Evolutionary conservation across 2,888 invertebrate genomes (phyloP).

Genomic region (Diaphora mendica): DNA sequence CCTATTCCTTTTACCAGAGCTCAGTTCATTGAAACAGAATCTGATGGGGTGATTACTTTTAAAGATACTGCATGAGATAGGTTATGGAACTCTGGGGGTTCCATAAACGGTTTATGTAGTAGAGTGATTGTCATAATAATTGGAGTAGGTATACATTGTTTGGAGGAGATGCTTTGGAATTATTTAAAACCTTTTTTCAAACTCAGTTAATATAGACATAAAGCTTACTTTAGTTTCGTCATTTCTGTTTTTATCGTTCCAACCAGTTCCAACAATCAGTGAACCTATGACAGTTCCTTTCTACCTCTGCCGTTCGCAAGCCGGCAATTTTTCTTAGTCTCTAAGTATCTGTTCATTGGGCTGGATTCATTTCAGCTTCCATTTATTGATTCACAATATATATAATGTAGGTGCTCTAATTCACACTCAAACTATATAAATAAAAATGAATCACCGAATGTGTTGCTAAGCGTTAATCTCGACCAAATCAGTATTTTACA

Average conservation of each 20-base stretch:
- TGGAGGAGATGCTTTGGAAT: neutral
- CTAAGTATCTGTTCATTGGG: neutral
- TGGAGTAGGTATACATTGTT: neutral
- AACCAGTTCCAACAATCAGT: neutral
- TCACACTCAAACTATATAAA: neutral
- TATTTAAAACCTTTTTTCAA: neutral
- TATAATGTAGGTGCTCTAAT: neutral
- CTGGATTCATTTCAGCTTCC: neutral
- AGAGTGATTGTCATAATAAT: neutral
- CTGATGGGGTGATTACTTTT: neutral
- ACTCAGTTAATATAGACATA: neutral
- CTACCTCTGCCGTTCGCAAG: neutral
- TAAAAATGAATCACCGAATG: neutral
- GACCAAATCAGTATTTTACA: too few relatives aligned
- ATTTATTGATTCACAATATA: neutral
- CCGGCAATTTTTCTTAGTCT: neutral
- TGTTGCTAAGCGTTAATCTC: too few relatives aligned
- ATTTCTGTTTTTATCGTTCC: neutral
- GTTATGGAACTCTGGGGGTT: neutral
- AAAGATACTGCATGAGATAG: neutral
- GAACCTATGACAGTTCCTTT: neutral
- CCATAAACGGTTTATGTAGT: neutral
- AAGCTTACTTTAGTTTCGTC: neutral
- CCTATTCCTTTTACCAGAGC: neutral
- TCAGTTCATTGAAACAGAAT: neutral